Percentiles rank a stretch among this genome's conserved stretches.
phyloP scores from a whole-genome alignment of 1,140 invertebrate species.

The Atta texana region DNA sequence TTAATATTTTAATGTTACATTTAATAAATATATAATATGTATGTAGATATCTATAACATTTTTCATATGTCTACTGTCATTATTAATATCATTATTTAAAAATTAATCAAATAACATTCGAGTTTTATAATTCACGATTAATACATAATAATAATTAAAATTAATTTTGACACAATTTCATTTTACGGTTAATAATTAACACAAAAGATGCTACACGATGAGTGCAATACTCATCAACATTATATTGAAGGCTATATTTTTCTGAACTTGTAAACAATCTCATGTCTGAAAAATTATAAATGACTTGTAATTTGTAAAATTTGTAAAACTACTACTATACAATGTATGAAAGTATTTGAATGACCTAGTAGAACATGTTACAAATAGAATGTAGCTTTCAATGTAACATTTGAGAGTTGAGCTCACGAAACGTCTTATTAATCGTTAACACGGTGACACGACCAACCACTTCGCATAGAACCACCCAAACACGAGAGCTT shows the following conservation, averaged over 20 bases:
- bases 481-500: constrained; percentile 47
- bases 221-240: no score
- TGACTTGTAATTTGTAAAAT: constrained; percentile 8
- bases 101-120: neutral
- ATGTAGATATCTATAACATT: neutral
- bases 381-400: neutral
- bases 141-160: no score
- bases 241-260: neutral
- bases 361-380: constrained; percentile 10
- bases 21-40: neutral
- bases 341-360: constrained; percentile 7
- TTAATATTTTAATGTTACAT: neutral
- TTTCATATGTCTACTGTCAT: neutral
- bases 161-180: no score
- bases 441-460: constrained; percentile 58
- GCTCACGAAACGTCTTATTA: constrained; percentile 50
- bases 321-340: constrained; percentile 19
- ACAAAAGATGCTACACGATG: no score
- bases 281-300: constrained; percentile 20
- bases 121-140: no score
- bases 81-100: no score
- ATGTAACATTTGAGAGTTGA: constrained; percentile 15
- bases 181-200: no score
- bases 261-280: neutral
- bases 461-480: constrained; percentile 37